phyloP scores from a whole-genome alignment of 2,797 vertebrate genomes.

The Rachycentron canadum region DNA sequence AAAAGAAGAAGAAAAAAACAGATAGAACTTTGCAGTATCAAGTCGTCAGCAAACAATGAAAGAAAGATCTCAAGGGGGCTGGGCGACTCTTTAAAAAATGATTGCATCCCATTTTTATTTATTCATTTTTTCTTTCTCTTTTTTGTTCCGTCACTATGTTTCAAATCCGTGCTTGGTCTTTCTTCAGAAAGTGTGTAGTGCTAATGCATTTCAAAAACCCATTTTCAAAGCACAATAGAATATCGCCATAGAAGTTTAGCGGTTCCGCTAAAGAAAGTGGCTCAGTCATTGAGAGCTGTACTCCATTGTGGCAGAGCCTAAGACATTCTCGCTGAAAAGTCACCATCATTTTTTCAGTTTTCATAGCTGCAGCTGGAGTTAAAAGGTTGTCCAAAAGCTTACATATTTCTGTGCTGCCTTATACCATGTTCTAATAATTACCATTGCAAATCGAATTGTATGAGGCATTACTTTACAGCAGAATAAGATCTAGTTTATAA shows the following conservation, averaged over 20 bases:
- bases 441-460: slow-evolving; percentile 65
- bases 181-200: slow-evolving; percentile 84
- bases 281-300: slow-evolving; percentile 78
- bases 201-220: slow-evolving; percentile 86
- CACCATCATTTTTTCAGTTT: slow-evolving; percentile 69
- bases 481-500: slow-evolving; percentile 32
- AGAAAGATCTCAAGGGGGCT: slow-evolving; percentile 72
- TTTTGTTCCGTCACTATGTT: slow-evolving; percentile 76
- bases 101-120: slow-evolving; percentile 77
- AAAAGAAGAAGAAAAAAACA: slow-evolving; percentile 68
- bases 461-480: slow-evolving; percentile 1
- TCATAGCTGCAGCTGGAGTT: slow-evolving; percentile 61
- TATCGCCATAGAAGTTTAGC: slow-evolving; percentile 83
- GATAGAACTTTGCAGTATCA: slow-evolving; percentile 84
- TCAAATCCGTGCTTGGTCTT: slow-evolving; percentile 85
- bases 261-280: slow-evolving; percentile 79
- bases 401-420: slow-evolving; percentile 57
- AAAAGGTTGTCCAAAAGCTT: slow-evolving; percentile 72
- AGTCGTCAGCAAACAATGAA: slow-evolving; percentile 85
- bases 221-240: slow-evolving; percentile 85
- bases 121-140: slow-evolving; percentile 52
- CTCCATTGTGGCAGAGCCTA: slow-evolving; percentile 66
- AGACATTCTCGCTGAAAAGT: slow-evolving; percentile 69
- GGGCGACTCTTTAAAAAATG: slow-evolving; percentile 71
- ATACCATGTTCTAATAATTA: slow-evolving; percentile 69